Percentiles rank a stretch among this genome's conserved stretches.
These are phyloP conservation scores for Galagoides demidoff DNA, from an alignment of 2,797 vertebrate genomes.

Conservation along the genomic window DNA sequence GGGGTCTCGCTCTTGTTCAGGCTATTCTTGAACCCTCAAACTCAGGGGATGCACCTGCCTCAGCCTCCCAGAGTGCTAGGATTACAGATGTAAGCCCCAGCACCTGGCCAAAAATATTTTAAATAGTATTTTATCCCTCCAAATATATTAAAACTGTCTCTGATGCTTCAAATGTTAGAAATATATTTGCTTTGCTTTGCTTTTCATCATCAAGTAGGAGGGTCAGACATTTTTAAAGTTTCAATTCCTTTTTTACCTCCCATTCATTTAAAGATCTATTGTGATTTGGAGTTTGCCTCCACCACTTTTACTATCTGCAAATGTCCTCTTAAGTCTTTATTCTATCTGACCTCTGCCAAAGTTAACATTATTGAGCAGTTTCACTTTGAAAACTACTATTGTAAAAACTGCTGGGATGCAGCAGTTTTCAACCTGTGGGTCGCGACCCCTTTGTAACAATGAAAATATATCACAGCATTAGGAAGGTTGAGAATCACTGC, in stretches of 20 bases:
- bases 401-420: not conserved
- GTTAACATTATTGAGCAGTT: not conserved
- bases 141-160: not conserved
- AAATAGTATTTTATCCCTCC: not conserved
- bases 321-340: constrained; percentile 27
- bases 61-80: too few relatives aligned
- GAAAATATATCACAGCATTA: too few relatives aligned
- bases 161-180: not conserved
- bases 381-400: constrained; percentile 35
- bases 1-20: too few relatives aligned
- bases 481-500: too few relatives aligned
- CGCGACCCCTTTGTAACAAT: too few relatives aligned
- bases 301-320: constrained; percentile 11
- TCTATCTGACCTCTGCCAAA: constrained; percentile 35
- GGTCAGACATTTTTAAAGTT: not conserved
- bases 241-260: not conserved
- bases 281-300: not conserved
- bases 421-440: too few relatives aligned
- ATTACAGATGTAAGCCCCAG: too few relatives aligned
- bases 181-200: not conserved
- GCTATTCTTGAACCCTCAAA: too few relatives aligned
- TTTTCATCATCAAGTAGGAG: not conserved
- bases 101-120: not conserved
- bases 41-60: too few relatives aligned
- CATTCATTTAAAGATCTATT: constrained; percentile 4